phyloP scores from a whole-genome alignment of 2,888 invertebrate genomes.

The Atherix ibis region DNA sequence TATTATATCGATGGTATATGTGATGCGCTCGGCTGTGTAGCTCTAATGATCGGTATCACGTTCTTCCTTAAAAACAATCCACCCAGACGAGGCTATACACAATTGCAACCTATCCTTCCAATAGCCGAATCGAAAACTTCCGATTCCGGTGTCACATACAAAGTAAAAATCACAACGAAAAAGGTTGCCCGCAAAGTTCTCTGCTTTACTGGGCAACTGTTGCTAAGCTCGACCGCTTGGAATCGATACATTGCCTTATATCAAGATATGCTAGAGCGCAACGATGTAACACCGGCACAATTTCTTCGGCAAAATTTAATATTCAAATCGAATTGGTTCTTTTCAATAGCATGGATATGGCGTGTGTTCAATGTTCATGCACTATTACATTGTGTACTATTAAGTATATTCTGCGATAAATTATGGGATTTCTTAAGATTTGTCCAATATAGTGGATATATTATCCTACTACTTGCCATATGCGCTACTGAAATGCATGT shows the following conservation, averaged over 20 bases:
- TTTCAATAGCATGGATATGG: slow-evolving; percentile 59
- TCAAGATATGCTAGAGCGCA: slow-evolving; percentile 57
- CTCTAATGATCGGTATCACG: slow-evolving; percentile 52
- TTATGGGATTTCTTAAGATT: slow-evolving; percentile 58
- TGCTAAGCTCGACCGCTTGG: slow-evolving; percentile 65
- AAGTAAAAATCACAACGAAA: slow-evolving; percentile 49
- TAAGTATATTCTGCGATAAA: slow-evolving; percentile 69
- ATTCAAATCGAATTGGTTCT: slow-evolving; percentile 58
- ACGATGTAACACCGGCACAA: slow-evolving; percentile 37
- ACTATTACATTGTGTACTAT: slow-evolving; percentile 52
- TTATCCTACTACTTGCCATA: slow-evolving; percentile 48
- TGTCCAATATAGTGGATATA: slow-evolving; percentile 55
- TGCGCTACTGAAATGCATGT: slow-evolving; percentile 59
- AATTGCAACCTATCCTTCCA: slow-evolving; percentile 41
- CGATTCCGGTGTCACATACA: slow-evolving; percentile 44
- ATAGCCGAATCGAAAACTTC: slow-evolving; percentile 32
- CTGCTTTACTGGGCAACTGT: slow-evolving; percentile 52
- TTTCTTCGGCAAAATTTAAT: slow-evolving; percentile 39
- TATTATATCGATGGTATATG: slow-evolving; percentile 72
- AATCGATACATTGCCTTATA: slow-evolving; percentile 70
- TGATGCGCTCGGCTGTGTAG: slow-evolving; percentile 60
- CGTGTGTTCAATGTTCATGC: slow-evolving; percentile 65
- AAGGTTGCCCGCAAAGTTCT: slow-evolving; percentile 48
- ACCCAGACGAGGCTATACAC: slow-evolving; percentile 55
- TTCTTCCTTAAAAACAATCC: slow-evolving; percentile 56